Conservation (phyloP, 2,797 vertebrate species). For the Melanotaenia trifasciata region DNA sequence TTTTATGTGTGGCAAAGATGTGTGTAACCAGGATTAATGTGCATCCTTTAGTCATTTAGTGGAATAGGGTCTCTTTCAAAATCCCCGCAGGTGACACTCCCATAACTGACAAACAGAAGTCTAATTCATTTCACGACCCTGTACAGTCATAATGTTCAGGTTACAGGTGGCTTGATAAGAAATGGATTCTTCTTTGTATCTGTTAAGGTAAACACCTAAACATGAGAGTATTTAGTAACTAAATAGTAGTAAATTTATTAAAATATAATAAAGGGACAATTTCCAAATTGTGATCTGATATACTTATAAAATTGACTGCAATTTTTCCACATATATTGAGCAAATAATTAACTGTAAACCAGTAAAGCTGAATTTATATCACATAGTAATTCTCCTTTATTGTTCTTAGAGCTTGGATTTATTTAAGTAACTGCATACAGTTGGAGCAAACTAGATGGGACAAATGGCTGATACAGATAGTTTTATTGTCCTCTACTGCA, state of each 20-base stretch:
- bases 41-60: constrained; percentile 68
- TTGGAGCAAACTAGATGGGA: background rate
- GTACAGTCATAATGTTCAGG: constrained; percentile 54
- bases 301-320: background rate
- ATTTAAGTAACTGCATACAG: background rate
- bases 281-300: background rate
- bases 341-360: background rate
- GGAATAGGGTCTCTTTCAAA: constrained; percentile 59
- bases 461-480: background rate
- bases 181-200: constrained; percentile 10
- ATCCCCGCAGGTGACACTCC: constrained; percentile 65
- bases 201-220: constrained; percentile 13
- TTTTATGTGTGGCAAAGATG: constrained; percentile 9
- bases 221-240: background rate
- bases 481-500: background rate
- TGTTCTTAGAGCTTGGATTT: background rate
- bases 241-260: background rate
- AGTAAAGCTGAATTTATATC: background rate
- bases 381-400: background rate
- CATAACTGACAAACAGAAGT: constrained; percentile 64
- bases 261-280: background rate
- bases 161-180: constrained; percentile 42
- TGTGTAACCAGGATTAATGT: constrained; percentile 26
- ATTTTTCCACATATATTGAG: background rate
- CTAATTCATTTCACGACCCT: constrained; percentile 50